Base-by-base conservation (phyloP, 2,797 vertebrate species). In the Bufotes viridis region DNA sequence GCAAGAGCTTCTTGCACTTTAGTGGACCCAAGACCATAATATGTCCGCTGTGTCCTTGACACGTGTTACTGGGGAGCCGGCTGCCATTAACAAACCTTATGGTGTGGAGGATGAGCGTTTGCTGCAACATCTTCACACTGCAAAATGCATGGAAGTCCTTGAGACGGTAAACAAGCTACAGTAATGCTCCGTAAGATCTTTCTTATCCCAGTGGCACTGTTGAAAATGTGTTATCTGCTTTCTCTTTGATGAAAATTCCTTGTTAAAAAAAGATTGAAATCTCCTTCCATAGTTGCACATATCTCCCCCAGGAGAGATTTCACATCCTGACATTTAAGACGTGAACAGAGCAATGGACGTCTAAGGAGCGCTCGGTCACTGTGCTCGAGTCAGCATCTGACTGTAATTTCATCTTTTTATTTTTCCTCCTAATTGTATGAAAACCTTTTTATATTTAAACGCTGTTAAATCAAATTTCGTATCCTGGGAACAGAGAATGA, bases 251-350 rank as follows among this genome's bases (percentile, higher is more conserved):
- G 29, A 81, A 81, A 87, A 74, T 74, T 42, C 69, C 78, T 61
- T 81, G 65, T 81, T 81, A 72, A 87, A 60, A 86, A 74, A 61
- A 81, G 78, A 87, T 87, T 87, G 55, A 81, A 87, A 81, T 81
- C 78, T 87, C 78, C 18, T 70, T 61, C 69, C 61, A 72, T 70
- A 87, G 65, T 87, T 87, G 55, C 79, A 58, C 86, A 87, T 61
- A 65, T 82, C 26, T 87, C 70, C 70, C 86, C 42, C 42, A 81
- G 86, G 79, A 82, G 57, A 76, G 86, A 87, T 82, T 81, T 87
- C 80, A 87, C 85, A 87, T 82, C 20, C 63, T 87, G 86, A 82
- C 86, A 87, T 87, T 82, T 82, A 65, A 75, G 70, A 26, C 58
- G 34, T 84, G 60, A 78, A 70, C 63, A 70, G 34, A 78, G 72